These are phyloP conservation scores for Epinotia bilunana DNA, from an alignment of 2,888 invertebrate genomes.

Conservation along the genomic window DNA sequence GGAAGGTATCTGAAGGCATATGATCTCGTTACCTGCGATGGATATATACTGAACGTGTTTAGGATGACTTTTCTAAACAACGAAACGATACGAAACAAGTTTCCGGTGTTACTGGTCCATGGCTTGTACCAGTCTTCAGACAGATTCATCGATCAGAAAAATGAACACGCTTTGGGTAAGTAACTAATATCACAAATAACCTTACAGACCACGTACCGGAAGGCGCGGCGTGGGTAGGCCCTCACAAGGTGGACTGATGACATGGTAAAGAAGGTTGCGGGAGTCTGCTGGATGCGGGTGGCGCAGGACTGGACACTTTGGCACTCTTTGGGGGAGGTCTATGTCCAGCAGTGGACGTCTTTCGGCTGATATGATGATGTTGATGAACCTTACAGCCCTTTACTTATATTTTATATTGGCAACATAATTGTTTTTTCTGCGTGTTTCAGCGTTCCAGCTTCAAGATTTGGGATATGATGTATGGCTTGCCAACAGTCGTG, in stretches of 20 bases:
- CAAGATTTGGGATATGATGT: constrained; percentile 88
- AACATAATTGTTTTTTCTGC: neutral
- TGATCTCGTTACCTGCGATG: constrained; percentile 33
- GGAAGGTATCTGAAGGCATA: neutral
- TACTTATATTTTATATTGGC: no score
- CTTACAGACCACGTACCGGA: no score
- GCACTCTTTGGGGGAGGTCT: no score
- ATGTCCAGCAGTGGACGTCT: no score
- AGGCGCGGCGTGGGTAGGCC: no score
- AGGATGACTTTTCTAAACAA: constrained; percentile 3
- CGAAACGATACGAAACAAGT: neutral
- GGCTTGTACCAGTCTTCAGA: constrained; percentile 37
- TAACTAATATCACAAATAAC: neutral
- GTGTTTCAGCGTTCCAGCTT: constrained; percentile 85
- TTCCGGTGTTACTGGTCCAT: constrained; percentile 29
- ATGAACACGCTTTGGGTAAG: constrained; percentile 18
- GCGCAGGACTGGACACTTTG: no score
- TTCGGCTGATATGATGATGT: no score
- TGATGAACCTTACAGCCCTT: no score
- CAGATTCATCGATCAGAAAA: constrained; percentile 18
- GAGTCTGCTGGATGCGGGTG: no score
- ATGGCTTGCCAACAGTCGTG: constrained; percentile 93
- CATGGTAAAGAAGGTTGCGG: no score
- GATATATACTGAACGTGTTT: constrained; percentile 23
- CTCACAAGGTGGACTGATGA: no score